Evolutionary conservation across 2,113 vertebrate species (phyloP).

Genomic region (Bubo bubo): DNA sequence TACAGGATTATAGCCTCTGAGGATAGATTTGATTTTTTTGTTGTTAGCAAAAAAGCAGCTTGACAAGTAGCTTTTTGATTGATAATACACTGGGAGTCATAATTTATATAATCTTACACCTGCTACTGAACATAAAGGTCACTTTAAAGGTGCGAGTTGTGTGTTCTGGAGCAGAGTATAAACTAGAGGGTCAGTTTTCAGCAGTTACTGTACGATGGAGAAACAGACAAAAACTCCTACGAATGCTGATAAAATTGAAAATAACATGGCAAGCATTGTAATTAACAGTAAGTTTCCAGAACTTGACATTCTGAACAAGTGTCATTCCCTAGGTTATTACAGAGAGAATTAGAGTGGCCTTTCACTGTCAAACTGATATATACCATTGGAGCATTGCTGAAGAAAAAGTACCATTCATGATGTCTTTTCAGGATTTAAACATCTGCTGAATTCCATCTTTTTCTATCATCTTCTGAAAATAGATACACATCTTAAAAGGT

Average conservation of each 20-base stretch:
- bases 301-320: constrained; percentile 73
- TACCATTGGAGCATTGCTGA: constrained; percentile 28
- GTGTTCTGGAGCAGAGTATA: constrained; percentile 27
- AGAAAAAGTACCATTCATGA: constrained; percentile 49
- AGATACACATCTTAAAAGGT: constrained; percentile 29
- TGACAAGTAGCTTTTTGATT: constrained; percentile 71
- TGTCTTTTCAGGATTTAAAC: constrained; percentile 65
- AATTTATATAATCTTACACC: constrained; percentile 73
- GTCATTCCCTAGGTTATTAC: constrained; percentile 72
- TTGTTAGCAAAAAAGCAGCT: constrained; percentile 67
- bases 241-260: constrained; percentile 65
- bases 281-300: constrained; percentile 75
- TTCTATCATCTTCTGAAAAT: constrained; percentile 57
- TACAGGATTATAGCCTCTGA: constrained; percentile 64
- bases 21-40: constrained; percentile 69
- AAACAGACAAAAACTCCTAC: constrained; percentile 58
- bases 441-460: constrained; percentile 47
- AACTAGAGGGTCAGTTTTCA: constrained; percentile 37
- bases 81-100: constrained; percentile 71
- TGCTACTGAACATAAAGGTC: constrained; percentile 69
- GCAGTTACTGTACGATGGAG: neutral
- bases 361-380: constrained; percentile 73
- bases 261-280: constrained; percentile 65
- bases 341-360: constrained; percentile 72
- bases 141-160: constrained; percentile 63